Percentiles rank a stretch among this genome's conserved stretches.
phyloP scores from a whole-genome alignment of 2,888 invertebrate genomes.

The Halocaridina rubra region DNA sequence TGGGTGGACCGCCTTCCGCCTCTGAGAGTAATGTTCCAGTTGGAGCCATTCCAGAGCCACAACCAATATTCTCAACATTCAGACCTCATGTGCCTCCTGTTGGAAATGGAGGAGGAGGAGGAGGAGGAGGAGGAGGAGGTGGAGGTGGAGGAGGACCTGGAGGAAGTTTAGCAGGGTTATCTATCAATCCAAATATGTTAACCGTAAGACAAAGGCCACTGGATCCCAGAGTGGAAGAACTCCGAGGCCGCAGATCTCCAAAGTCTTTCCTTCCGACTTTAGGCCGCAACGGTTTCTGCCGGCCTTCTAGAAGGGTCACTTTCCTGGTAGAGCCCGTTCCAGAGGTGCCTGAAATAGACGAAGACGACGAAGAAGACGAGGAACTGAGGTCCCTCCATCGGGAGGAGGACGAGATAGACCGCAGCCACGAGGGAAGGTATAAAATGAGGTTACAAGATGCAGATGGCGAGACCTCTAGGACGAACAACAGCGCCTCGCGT shows the following conservation, averaged over 20 bases:
- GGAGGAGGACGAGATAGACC: slow-evolving; percentile 12
- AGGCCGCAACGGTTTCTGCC: slow-evolving; percentile 45
- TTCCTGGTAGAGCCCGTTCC: slow-evolving; percentile 56
- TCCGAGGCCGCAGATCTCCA: slow-evolving; percentile 22
- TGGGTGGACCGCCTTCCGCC: neutral
- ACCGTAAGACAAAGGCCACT: slow-evolving; percentile 14
- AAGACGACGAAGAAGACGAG: slow-evolving; percentile 30
- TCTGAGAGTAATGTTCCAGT: neutral
- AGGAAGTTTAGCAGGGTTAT: no score
- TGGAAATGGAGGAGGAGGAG: no score
- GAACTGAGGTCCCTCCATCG: slow-evolving; percentile 1
- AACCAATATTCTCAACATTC: slow-evolving; percentile 25
- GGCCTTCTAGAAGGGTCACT: slow-evolving; percentile 41
- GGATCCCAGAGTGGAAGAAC: slow-evolving; percentile 42
- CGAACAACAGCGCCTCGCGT: neutral
- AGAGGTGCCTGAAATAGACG: neutral
- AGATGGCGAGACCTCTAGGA: neutral
- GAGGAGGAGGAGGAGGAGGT: no score
- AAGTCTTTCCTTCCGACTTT: slow-evolving; percentile 1
- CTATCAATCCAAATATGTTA: no score
- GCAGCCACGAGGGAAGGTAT: neutral
- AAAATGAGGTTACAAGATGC: neutral
- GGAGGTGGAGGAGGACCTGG: no score
- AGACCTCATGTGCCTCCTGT: neutral
- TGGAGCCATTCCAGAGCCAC: neutral